Percentiles rank a stretch among this genome's conserved stretches.
Conservation (phyloP, 37 sponge, comb jelly and placozoan genomes). For the Ianthella basta region DNA sequence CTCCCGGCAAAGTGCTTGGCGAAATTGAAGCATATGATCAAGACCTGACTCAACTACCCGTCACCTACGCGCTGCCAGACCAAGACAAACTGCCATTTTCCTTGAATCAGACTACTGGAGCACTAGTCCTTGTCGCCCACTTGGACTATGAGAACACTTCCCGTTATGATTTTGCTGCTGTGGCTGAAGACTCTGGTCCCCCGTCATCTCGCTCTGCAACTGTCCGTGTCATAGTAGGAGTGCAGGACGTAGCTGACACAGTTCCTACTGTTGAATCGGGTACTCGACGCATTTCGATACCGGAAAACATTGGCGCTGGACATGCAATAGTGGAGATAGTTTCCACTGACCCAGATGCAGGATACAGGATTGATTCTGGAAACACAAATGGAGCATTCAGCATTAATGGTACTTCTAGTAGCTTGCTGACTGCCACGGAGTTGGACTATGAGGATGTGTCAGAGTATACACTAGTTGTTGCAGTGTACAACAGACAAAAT, state of each 20-base stretch:
- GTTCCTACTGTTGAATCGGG: not conserved
- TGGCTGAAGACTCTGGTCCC: not conserved
- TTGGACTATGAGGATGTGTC: slow-evolving; percentile 2
- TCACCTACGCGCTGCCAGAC: not conserved
- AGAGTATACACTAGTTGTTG: not conserved
- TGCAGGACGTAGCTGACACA: not conserved
- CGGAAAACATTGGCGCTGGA: not conserved
- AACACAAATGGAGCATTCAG: not conserved
- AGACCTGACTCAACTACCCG: not conserved
- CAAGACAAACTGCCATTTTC: not conserved
- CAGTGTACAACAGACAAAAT: not conserved
- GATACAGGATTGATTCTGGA: not conserved
- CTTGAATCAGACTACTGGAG: slow-evolving; percentile 17
- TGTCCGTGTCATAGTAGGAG: not conserved
- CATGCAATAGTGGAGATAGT: not conserved
- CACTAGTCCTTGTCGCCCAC: not conserved
- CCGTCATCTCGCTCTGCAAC: not conserved
- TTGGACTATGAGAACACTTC: not conserved
- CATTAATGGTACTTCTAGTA: not conserved
- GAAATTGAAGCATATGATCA: not conserved
- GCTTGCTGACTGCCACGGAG: not conserved
- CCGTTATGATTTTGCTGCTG: not conserved
- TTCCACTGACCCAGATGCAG: not conserved
- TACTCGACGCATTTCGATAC: not conserved
- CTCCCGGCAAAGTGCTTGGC: not conserved